These are phyloP conservation scores for Tangara arthus DNA, from an alignment of 2,797 vertebrate species.

Conservation along the genomic window DNA sequence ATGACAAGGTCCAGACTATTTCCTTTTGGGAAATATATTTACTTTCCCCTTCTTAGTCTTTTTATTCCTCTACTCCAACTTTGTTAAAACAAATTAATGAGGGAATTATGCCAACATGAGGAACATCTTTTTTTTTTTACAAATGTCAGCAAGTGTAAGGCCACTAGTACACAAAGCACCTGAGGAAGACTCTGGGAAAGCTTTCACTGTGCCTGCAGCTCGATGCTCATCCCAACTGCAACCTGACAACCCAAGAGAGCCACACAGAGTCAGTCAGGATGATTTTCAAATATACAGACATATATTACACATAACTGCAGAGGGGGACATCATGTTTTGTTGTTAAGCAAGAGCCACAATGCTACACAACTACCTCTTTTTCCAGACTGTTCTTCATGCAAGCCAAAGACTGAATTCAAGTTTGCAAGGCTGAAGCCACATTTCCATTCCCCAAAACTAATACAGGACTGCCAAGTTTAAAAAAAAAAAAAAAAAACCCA, in stretches of 20 bases:
- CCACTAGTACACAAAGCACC: neutral
- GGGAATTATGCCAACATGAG: neutral
- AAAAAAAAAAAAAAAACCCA: neutral
- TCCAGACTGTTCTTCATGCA: neutral
- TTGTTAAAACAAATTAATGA: neutral
- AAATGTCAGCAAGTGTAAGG: neutral
- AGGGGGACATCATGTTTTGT: neutral
- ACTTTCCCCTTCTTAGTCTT: neutral
- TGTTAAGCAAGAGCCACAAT: neutral
- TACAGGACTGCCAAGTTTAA: neutral
- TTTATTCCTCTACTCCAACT: neutral
- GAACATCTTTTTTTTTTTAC: neutral
- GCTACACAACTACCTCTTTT: neutral
- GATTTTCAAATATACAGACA: neutral
- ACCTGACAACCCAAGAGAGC: neutral
- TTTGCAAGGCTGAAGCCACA: neutral
- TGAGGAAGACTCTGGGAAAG: neutral
- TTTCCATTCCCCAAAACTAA: neutral
- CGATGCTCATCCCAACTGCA: neutral
- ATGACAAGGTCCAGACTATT: neutral
- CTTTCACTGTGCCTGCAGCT: neutral
- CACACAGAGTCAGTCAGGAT: neutral
- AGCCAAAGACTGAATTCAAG: neutral
- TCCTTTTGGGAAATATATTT: neutral
- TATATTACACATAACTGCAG: neutral